Evolutionary conservation across 35 echinoderm and acorn worm species (phyloP).

Genomic region (Strongylocentrotus purpuratus): DNA sequence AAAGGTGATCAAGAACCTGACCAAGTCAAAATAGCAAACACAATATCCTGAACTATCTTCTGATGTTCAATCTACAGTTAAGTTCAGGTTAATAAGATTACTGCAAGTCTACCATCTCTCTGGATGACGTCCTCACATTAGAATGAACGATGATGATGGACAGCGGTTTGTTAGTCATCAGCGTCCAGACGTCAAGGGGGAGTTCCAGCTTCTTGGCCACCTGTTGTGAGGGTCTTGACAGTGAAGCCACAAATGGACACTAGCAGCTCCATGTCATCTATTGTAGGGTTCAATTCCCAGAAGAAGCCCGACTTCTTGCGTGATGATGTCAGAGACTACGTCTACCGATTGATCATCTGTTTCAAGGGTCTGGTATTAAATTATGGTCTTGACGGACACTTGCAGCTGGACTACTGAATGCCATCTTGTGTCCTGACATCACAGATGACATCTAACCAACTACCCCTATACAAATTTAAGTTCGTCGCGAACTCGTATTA

Average conservation of each 20-base stretch:
- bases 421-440: too few relatives aligned
- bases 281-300: not conserved
- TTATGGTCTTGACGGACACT: too few relatives aligned
- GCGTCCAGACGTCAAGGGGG: not conserved
- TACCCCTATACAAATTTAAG: too few relatives aligned
- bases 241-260: not conserved
- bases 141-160: not conserved
- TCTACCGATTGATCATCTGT: not conserved
- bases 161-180: not conserved
- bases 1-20: not conserved
- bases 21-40: not conserved
- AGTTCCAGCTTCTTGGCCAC: not conserved
- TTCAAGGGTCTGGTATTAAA: too few relatives aligned
- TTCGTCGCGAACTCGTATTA: too few relatives aligned
- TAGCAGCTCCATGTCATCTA: not conserved
- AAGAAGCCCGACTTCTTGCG: too few relatives aligned
- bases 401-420: too few relatives aligned
- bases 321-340: not conserved
- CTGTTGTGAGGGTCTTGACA: not conserved
- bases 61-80: not conserved
- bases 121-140: not conserved
- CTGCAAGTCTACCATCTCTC: not conserved
- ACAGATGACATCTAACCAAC: too few relatives aligned
- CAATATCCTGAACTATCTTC: not conserved
- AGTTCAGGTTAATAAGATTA: not conserved